A percentile compares a stretch with the other conserved stretches of the same genome.
These are phyloP conservation scores for Ammodytes dubius DNA, from an alignment of 2,113 vertebrate species.

Conservation along the genomic window DNA sequence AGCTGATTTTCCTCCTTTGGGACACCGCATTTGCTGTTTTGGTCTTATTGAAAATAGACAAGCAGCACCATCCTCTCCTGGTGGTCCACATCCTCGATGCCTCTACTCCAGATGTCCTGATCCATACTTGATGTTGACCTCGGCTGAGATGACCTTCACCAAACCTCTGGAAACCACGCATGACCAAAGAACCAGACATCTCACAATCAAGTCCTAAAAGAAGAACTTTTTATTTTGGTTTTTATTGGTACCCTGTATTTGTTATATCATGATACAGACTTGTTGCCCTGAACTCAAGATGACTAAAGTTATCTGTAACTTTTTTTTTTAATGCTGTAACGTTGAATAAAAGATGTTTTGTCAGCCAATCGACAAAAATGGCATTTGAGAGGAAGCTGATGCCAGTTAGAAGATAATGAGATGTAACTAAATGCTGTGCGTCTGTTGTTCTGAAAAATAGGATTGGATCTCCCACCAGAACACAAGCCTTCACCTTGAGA, in stretches of 20 bases:
- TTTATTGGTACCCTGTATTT: not conserved
- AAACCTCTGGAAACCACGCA: not conserved
- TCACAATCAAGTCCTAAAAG: not conserved
- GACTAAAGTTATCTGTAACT: not conserved
- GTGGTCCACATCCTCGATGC: too few species aligned
- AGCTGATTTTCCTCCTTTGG: too few species aligned
- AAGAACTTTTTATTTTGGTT: not conserved
- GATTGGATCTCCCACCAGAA: constrained; percentile 96
- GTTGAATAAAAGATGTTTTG: too few species aligned
- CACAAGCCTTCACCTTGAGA: constrained; percentile 88
- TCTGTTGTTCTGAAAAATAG: constrained; percentile 78
- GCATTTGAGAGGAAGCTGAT: not conserved
- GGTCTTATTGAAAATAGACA: too few species aligned
- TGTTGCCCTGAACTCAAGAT: not conserved
- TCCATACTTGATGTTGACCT: not conserved
- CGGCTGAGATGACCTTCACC: not conserved
- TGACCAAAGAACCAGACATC: constrained; percentile 4
- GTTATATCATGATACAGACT: not conserved
- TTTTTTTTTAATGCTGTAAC: not conserved
- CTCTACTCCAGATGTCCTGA: too few species aligned
- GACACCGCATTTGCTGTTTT: too few species aligned
- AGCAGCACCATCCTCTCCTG: too few species aligned
- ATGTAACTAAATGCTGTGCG: constrained; percentile 72
- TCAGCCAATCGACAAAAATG: too few species aligned
- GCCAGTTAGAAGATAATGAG: constrained; percentile 46